Conservation (phyloP, 2,888 invertebrate genomes). For the Dascillus cervinus region DNA sequence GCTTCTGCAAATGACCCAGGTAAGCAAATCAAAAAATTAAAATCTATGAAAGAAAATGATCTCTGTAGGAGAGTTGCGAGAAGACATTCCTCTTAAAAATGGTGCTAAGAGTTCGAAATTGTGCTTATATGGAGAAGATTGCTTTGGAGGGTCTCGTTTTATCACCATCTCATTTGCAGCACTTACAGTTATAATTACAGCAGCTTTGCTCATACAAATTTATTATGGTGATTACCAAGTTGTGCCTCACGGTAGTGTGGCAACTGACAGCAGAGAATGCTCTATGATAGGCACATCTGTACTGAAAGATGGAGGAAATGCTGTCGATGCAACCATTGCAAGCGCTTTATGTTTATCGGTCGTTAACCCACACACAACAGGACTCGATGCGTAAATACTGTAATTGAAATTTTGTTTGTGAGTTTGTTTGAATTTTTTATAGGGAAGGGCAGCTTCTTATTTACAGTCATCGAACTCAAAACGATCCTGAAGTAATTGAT, state of each 20-base stretch:
- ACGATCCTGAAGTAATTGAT: slow-evolving; percentile 49
- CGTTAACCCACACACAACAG: slow-evolving; percentile 62
- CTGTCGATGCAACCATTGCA: slow-evolving; percentile 69
- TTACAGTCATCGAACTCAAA: slow-evolving; percentile 58
- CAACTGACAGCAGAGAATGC: slow-evolving; percentile 61
- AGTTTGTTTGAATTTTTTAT: background rate
- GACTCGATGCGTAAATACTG: slow-evolving; percentile 66
- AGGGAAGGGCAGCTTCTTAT: slow-evolving; percentile 40
- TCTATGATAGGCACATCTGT: slow-evolving; percentile 61
- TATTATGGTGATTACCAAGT: slow-evolving; percentile 68
- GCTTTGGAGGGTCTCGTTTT: slow-evolving; percentile 53
- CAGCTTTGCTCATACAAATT: slow-evolving; percentile 65
- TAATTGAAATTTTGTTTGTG: background rate
- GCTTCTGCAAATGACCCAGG: slow-evolving; percentile 7
- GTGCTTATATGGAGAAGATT: slow-evolving; percentile 32
- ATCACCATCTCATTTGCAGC: slow-evolving; percentile 59
- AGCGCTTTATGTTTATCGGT: slow-evolving; percentile 68
- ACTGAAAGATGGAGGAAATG: slow-evolving; percentile 63
- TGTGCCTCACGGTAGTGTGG: slow-evolving; percentile 68
- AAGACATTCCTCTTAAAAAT: slow-evolving; percentile 50
- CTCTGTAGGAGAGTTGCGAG: slow-evolving; percentile 44
- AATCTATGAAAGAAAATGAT: no score
- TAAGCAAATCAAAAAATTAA: slow-evolving; percentile 3
- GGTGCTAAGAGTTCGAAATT: slow-evolving; percentile 29
- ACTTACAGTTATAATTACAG: slow-evolving; percentile 59